Conservation (phyloP, 2,797 vertebrate species). For the Somateria mollissima region DNA sequence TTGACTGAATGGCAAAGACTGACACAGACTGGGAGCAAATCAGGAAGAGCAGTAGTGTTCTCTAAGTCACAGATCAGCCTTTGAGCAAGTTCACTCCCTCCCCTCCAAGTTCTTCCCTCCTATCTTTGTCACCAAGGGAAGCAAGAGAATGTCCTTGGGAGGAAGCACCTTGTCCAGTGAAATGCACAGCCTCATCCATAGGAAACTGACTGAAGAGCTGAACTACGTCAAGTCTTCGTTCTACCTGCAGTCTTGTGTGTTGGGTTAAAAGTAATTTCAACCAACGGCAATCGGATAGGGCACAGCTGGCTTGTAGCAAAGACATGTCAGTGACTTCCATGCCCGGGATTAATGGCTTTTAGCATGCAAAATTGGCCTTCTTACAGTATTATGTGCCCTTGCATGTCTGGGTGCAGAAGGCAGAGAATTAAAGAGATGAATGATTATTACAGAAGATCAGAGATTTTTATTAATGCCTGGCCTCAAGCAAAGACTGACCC, state of each 20-base stretch:
- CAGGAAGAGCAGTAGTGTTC: background rate
- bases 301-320: background rate
- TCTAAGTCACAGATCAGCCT: background rate
- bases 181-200: background rate
- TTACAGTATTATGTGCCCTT: background rate
- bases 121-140: background rate
- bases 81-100: background rate
- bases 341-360: background rate
- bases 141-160: background rate
- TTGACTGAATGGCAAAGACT: accelerated
- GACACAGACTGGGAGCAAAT: background rate
- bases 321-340: conserved; percentile 2
- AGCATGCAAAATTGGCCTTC: conserved; percentile 25
- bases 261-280: background rate
- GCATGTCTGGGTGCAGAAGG: background rate
- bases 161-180: background rate
- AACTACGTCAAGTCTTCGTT: background rate
- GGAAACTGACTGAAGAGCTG: background rate
- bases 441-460: conserved; percentile 28
- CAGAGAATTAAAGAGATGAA: conserved; percentile 27
- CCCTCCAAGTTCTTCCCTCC: background rate
- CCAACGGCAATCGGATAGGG: background rate
- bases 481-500: conserved; percentile 35
- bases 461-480: conserved; percentile 7
- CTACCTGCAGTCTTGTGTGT: background rate